Base-by-base conservation (phyloP, 2,113 vertebrate genomes). In the Genyomyrus donnyi region DNA sequence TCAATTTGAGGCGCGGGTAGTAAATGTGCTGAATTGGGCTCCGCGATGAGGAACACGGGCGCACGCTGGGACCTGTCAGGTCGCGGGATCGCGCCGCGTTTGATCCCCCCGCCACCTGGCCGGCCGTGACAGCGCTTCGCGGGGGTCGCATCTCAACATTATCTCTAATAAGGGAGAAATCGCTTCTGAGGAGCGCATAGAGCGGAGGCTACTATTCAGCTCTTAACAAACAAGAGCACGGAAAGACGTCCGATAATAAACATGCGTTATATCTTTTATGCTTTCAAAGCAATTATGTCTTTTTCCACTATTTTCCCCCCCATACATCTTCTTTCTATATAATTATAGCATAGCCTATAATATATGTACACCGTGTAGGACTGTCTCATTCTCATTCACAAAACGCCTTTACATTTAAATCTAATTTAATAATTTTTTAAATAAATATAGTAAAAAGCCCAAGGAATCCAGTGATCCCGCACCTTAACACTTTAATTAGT, bases 141-240 rank as follows among this genome's bases (percentile, higher is more conserved):
- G 93, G 95, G 94, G 94, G 93, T 94, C 93, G 92, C 94, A 91
- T 94, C 91, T 93, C 94, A 93, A 94, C 92, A 90, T 96, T 93
- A 96, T 96, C 94, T 94, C 94, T 95, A 94, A 95, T 95, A 94
- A 94, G 92, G 93, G 89, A 93, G 92, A 92, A 94, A 95, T 92
- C 86, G 62, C 56, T 89, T 89, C 89, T 92, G 92, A 95, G 87
- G 91, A 93, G 89, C 70, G n/a, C 89, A 84, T 91, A 89, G 93
- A 90, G 83, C 87, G 91, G 90, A 89, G 88, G 92, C 92, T 93
- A 93, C 93, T 93, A 93, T 93, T 91, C 91, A 91, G 90, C 89
- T 91, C 91, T 87, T 89, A 91, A 90, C 19, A 77, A 87, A 62
- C 70, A 77, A 24, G 49, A 84, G 7, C 70, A 53, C 56, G 17